Percentiles rank a stretch among this genome's conserved stretches.
Conservation (phyloP, 2,888 invertebrate species). For the Megastigmus dorsalis region DNA sequence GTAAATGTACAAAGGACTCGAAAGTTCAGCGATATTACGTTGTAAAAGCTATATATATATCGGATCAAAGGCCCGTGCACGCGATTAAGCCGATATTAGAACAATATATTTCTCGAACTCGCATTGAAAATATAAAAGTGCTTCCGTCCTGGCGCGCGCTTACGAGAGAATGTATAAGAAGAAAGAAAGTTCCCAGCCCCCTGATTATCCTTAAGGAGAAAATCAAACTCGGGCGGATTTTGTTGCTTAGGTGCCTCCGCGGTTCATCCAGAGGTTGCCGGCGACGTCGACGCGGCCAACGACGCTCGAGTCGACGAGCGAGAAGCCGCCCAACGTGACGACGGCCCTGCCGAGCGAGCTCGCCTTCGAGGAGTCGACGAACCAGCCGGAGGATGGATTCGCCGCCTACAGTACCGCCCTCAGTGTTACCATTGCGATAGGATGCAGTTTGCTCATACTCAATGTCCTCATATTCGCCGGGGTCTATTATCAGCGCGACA, state of each 20-base stretch:
- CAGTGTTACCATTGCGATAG: slow-evolving; percentile 95
- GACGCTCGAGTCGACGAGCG: slow-evolving; percentile 66
- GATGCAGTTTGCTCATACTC: slow-evolving; percentile 91
- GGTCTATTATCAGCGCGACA: slow-evolving; percentile 94
- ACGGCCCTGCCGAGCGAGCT: slow-evolving; percentile 68
- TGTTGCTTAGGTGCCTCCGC: slow-evolving; percentile 72
- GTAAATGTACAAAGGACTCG: too few species aligned
- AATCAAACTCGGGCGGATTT: too few species aligned
- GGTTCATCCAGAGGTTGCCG: slow-evolving; percentile 70
- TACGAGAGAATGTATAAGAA: too few species aligned
- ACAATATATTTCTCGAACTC: too few species aligned
- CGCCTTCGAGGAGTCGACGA: slow-evolving; percentile 69
- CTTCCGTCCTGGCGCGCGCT: too few species aligned
- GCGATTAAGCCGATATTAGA: too few species aligned
- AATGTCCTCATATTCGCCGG: slow-evolving; percentile 96
- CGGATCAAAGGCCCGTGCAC: too few species aligned
- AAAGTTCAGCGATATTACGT: too few species aligned
- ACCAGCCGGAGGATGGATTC: slow-evolving; percentile 86
- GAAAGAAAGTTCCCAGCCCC: too few species aligned
- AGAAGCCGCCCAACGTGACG: slow-evolving; percentile 61
- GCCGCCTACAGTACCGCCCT: slow-evolving; percentile 93
- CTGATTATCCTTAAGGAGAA: too few species aligned
- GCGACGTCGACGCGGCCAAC: slow-evolving; percentile 67
- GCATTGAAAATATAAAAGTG: too few species aligned
- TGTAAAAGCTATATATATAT: too few species aligned